phyloP scores from a whole-genome alignment of 2,797 vertebrate species.

The Diplodus sargus region DNA sequence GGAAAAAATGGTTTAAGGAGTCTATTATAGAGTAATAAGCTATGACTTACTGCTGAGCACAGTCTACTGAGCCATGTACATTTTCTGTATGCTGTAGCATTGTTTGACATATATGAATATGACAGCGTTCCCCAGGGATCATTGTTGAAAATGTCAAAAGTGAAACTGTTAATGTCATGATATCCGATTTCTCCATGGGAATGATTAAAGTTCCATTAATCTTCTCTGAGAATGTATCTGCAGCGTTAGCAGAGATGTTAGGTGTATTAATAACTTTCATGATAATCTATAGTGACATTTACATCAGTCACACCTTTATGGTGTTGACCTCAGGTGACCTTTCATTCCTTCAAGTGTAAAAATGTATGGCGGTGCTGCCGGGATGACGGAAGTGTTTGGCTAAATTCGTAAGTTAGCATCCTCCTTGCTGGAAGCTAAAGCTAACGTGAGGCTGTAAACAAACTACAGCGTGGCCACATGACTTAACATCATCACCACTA shows the following conservation, averaged over 20 bases:
- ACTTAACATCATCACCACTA: too few relatives aligned
- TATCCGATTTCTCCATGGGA: slow-evolving; percentile 40
- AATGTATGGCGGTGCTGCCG: too few relatives aligned
- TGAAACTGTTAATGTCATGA: slow-evolving; percentile 64
- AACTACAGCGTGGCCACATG: too few relatives aligned
- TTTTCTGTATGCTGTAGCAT: slow-evolving; percentile 17
- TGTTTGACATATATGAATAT: slow-evolving; percentile 39
- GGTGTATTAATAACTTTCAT: slow-evolving; percentile 50
- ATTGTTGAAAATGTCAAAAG: slow-evolving; percentile 61
- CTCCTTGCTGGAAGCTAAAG: too few relatives aligned
- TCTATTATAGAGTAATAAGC: slow-evolving; percentile 51
- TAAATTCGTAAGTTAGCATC: too few relatives aligned
- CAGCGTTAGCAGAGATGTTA: slow-evolving; percentile 38
- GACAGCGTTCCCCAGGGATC: slow-evolving; percentile 14
- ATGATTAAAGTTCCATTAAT: slow-evolving; percentile 68
- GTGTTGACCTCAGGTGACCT: too few relatives aligned
- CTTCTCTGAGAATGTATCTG: slow-evolving; percentile 27
- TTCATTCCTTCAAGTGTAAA: too few relatives aligned
- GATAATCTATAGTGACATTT: slow-evolving; percentile 67
- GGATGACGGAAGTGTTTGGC: too few relatives aligned
- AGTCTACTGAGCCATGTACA: not conserved
- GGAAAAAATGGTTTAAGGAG: slow-evolving; percentile 47
- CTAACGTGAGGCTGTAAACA: too few relatives aligned
- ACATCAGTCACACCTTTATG: slow-evolving; percentile 1
- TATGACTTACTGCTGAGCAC: slow-evolving; percentile 30